Percentiles rank a stretch among this genome's conserved stretches.
phyloP scores from a whole-genome alignment of 2,113 vertebrate genomes.

The Melanerpes formicivorus region DNA sequence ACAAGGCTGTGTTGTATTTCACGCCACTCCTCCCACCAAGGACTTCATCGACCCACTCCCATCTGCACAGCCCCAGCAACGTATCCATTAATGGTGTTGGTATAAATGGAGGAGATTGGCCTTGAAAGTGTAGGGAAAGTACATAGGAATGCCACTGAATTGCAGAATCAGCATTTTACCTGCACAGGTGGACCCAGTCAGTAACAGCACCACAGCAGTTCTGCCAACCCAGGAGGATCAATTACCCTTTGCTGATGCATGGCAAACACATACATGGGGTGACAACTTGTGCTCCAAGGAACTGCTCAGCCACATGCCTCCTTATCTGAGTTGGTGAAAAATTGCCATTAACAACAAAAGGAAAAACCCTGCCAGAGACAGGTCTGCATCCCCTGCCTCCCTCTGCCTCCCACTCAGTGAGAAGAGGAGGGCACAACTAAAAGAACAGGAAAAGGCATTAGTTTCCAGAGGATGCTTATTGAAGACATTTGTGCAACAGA shows the following conservation, averaged over 20 bases:
- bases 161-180: background rate
- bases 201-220: background rate
- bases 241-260: background rate
- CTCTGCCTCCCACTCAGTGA: background rate
- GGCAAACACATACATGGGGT: background rate
- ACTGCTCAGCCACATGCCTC: background rate
- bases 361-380: background rate
- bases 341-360: background rate
- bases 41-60: background rate
- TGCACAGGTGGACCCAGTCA: background rate
- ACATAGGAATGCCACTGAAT: background rate
- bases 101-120: background rate
- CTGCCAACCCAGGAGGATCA: background rate
- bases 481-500: background rate
- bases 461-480: background rate
- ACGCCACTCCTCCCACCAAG: accelerated
- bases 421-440: background rate
- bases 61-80: accelerated
- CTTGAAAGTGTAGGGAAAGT: background rate
- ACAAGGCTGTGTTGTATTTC: background rate
- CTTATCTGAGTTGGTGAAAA: background rate
- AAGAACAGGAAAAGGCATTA: background rate
- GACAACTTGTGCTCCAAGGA: background rate
- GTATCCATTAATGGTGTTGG: background rate
- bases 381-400: background rate